Base-by-base conservation (phyloP, 2,113 vertebrate species). In the Coreoperca whiteheadi region DNA sequence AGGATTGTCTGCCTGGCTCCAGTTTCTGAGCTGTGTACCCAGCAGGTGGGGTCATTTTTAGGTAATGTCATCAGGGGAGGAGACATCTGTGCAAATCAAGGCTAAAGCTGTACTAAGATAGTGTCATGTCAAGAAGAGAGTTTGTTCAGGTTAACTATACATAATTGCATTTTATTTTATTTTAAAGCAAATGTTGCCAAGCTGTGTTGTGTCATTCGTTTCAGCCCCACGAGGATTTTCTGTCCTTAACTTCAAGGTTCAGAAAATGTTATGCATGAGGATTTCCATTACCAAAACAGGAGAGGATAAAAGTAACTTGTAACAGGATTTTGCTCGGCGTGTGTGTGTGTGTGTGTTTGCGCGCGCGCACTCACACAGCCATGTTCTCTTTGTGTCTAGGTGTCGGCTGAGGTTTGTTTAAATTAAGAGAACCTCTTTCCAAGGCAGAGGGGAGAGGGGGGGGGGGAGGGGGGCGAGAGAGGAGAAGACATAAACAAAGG, bases 401-500 rank as follows among this genome's bases (percentile, higher is more conserved):
- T 86, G 61, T 74, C 53, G 0, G 50, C 25, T 82, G 30, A 12
- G 30, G 66, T 86, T 91, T 91, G 87, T 89, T 86, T 86, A 78
- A 75, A 72, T 84, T 41, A 69, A 12, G 41, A 61, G 61, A 72
- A 76, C 2, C 1, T 74, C 63, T 59, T 77, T 86, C 82, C 72
- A 0, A 82, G 56, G 48, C 63, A 57, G 59, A 39, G 46, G 69
- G 61, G 77, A 82, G 66, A 65, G 59, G 81, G 56, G 77, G 72
- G 72, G 75, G 60, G 69, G 61, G 77, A 82, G 66, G 69, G 59
- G 81, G 56, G 77, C n/a, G n/a, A 74, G 72, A 72, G 60, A 79
- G 3, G 30, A 86, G 50, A 53, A 72, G 61, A 88, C 78, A 68
- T 90, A 90, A 92, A 91, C 90, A 85, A 54, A 85, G 66, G 39